Base-by-base conservation (phyloP, 2,797 vertebrate species). In the Sebastes trivittatus region DNA sequence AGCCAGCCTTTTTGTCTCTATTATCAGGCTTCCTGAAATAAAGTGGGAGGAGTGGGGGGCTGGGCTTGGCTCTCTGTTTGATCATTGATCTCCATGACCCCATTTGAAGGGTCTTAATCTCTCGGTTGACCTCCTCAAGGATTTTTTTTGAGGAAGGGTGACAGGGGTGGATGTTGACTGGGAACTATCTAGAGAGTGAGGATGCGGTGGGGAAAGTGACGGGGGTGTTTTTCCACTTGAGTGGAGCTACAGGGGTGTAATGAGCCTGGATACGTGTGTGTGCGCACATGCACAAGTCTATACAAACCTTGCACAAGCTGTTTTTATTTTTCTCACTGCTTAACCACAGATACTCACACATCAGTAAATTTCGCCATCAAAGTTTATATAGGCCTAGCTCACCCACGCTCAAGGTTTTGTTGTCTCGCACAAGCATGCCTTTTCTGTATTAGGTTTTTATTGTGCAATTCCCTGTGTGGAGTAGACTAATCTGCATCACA, bases 21-120 rank as follows among this genome's bases (percentile, higher is more conserved):
- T 95, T 95, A 93, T 95, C 88, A 86, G 73, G 64, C 88, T 89
- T 88, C 88, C 82, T 93, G 85, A 89, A 95, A 93, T 92, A 92
- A 93, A 92, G 90, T 88, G 91, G 90, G 87, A 81, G 90, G 84
- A 86, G 82, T 74, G 82, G 87, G 76, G 90, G 86, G 82, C 76
- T 56, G 82, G 82, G 74, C 87, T 94, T 90, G 94, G 30, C 81
- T 84, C 72, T 86, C 90, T 96, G 96, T 98, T 98, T 98, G 97
- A 97, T 98, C 97, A 95, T 95, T 97, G 96, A 97, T 97, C 97
- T 97, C 96, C 94, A 91, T 97, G 97, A 97, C 97, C 97, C 95
- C 91, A 55, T 94, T 94, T 95, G 92, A 93, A 94, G 91, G 93
- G 56, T 96, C 96, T 96, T 94, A 95, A 95, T 95, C 94, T 96